phyloP scores from a whole-genome alignment of 2,113 vertebrate species.

The Brachyhypopomus occidentalis region DNA sequence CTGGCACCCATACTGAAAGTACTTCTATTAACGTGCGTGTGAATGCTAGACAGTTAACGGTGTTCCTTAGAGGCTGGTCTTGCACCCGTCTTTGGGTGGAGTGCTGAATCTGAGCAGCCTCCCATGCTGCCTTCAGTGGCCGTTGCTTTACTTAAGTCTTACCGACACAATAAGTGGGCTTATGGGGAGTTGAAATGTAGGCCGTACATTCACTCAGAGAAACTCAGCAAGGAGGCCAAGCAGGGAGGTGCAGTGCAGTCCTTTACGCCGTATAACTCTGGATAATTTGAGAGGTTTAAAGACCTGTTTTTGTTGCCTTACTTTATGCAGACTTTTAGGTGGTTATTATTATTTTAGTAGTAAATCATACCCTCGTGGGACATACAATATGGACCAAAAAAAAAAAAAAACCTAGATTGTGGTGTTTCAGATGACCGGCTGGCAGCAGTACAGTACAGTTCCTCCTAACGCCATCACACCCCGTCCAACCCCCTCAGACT shows the following conservation, averaged over 20 bases:
- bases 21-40: conserved; percentile 23
- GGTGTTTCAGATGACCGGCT: not conserved
- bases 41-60: conserved; percentile 38
- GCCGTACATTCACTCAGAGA: not conserved
- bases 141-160: not conserved
- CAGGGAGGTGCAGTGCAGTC: not conserved
- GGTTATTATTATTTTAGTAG: not conserved
- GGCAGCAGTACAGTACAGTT: not conserved
- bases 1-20: conserved; percentile 4
- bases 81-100: not conserved
- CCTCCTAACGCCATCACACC: not conserved
- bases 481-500: conserved; percentile 43
- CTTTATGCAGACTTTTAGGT: not conserved
- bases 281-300: not conserved
- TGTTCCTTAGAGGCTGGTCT: conserved; percentile 24
- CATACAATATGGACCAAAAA: not conserved
- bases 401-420: not conserved
- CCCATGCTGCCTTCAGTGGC: conserved; percentile 9
- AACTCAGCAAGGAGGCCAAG: not conserved
- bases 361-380: not conserved
- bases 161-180: conserved; percentile 7
- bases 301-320: not conserved
- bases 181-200: conserved; percentile 2
- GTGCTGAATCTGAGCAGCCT: not conserved
- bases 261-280: not conserved